phyloP scores from a whole-genome alignment of 2,888 invertebrate genomes.

The Epinotia bilunana region DNA sequence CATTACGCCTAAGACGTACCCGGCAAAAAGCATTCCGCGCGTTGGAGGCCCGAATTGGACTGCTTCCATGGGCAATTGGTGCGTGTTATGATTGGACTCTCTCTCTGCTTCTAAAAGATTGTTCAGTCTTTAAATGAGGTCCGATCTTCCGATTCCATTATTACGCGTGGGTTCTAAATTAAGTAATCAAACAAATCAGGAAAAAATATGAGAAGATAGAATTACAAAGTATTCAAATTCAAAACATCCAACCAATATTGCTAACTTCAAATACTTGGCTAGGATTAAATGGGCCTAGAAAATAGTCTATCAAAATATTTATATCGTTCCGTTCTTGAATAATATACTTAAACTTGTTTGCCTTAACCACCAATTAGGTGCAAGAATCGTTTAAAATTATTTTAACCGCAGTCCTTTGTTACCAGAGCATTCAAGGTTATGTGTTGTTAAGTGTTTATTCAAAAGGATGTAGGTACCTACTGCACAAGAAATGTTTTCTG shows the following conservation, averaged over 20 bases:
- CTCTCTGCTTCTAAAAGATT: background rate
- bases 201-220: too few species aligned
- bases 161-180: too few species aligned
- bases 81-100: conserved; percentile 26
- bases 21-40: conserved; percentile 60
- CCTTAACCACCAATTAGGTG: too few species aligned
- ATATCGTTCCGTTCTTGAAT: background rate
- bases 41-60: conserved; percentile 32
- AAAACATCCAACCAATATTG: too few species aligned
- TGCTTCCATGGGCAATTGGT: conserved; percentile 20
- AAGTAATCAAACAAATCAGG: too few species aligned
- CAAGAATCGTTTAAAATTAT: too few species aligned
- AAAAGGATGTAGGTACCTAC: background rate
- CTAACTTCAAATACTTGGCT: too few species aligned
- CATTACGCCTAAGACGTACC: conserved; percentile 65
- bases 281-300: too few species aligned
- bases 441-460: too few species aligned
- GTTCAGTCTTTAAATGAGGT: background rate
- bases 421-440: background rate
- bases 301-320: background rate
- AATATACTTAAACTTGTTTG: background rate
- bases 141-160: too few species aligned
- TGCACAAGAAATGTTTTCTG: background rate
- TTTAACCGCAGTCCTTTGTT: background rate
- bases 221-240: too few species aligned